Base-by-base conservation (phyloP, 2,113 vertebrate species). In the Notiomystis cincta region DNA sequence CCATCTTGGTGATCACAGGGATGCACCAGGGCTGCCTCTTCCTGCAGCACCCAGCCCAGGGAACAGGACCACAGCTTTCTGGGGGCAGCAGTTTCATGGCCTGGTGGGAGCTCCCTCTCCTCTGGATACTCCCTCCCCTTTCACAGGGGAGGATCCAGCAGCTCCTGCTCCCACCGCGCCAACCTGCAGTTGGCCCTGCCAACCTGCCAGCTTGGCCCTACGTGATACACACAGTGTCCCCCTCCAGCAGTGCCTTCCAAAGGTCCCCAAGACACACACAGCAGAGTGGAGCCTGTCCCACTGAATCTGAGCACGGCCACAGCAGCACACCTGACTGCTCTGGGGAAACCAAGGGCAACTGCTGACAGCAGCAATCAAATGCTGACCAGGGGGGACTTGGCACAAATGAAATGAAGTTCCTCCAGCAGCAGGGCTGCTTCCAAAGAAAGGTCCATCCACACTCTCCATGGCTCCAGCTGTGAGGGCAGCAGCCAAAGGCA, bases 251-350 rank as follows among this genome's bases (percentile, higher is more conserved):
- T 2, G 23, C 69, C 58, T 24, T 31, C 58, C 73, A 23, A 28
- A 48, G 30, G 37, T 47, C 25, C 70, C 40, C 3, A 1, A 10
- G 38, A 64, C 17, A 37, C 1, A 0, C 20, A 19, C 1, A 4
- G 53, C 48, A 60, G 15, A 15, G 28, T n/a, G 40, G 27, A 15
- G 12, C 31, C 72, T 23, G 37, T 57, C 83, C 30, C 82, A 31
- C 15, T 31, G 58, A 57, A 37, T 21, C 62, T 37, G 31, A 25
- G 48, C 64, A 24, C 0, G 0, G 66, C 48, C 54, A 53, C 53
- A 67, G 62, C 61, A 66, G 48, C 11, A 14, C 24, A 28, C 64
- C 13, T 0, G 0, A 13, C 33, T 12, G 35, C 73, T 45, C 44
- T 33, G 21, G 42, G 54, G 33, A 50, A 56, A 56, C 2, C 0